Evolutionary conservation across 2,888 invertebrate genomes (phyloP), one percentile per base, ranked within the genome.

Genomic region (Hypsopygia costalis): DNA sequence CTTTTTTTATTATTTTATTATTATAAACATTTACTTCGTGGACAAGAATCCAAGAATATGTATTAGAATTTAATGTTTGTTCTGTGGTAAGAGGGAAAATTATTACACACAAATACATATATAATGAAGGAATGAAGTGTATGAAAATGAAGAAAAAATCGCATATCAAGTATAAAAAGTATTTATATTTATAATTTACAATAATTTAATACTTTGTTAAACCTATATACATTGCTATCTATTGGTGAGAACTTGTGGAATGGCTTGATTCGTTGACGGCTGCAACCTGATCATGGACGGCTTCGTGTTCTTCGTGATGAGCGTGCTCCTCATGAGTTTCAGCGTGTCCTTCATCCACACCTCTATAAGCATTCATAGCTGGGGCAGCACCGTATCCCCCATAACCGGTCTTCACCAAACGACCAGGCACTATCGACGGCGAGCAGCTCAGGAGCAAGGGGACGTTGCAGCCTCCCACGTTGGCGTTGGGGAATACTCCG

Each of bases 391-490:
- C 47, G 10, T 49, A 46, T 7, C 42, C 46, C 0, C 49, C 54
- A 38, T 62, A 59, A 3, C 34, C 62, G 0, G 59, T 22, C 21
- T 65, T 69, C 11, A 72, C 62, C 20, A 85, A 52, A 5, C 62
- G 67, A 0, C 85, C 86, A 1, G 70, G 58, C 1, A 74, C 69
- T 41, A 88, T 69, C 0, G 76, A 68, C 0, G 87, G 87, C 1
- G 83, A 66, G 39, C 87, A 88, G 50, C 81, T 85, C 44, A 88
- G 69, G 30, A 87, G 60, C 6, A 87, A 57, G 0, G 87, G 87
- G 1, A 83, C 68, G 29, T 63, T 70, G 49, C 81, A 81, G 0
- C 76, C 75, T 9, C 75, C 75, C 0, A 61, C 60, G 34, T 78
- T 75, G 0, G 73, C 77, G 32, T 71, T 76, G 0, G 83, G 82